These are phyloP conservation scores for Neodiprion virginianus DNA, from an alignment of 1,140 invertebrate species.

Conservation along the genomic window DNA sequence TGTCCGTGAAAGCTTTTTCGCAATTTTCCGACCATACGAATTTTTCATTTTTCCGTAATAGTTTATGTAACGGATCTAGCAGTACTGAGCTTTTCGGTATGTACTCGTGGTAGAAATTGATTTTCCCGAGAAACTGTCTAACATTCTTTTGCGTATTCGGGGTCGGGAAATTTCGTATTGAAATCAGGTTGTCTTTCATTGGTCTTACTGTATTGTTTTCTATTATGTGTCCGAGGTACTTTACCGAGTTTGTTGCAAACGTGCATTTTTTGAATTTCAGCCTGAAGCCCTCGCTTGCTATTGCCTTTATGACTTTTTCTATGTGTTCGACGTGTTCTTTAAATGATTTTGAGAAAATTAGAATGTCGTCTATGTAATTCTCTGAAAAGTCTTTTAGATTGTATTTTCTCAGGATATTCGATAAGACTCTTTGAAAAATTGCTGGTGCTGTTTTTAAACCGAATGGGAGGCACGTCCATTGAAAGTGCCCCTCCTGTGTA, in stretches of 20 bases:
- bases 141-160: conserved; percentile 29
- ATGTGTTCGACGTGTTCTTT: conserved; percentile 24
- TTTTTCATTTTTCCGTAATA: conserved; percentile 34
- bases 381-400: conserved; percentile 26
- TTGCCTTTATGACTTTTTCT: conserved; percentile 31
- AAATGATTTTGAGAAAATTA: conserved; percentile 33
- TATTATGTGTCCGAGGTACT: conserved; percentile 39
- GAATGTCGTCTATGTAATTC: conserved; percentile 27
- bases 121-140: conserved; percentile 33
- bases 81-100: conserved; percentile 30
- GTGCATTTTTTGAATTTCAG: conserved; percentile 23
- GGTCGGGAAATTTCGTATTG: conserved; percentile 32
- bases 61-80: conserved; percentile 33
- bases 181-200: conserved; percentile 34
- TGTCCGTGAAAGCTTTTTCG: conserved; percentile 14
- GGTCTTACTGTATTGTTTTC: conserved; percentile 33
- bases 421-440: conserved; percentile 37
- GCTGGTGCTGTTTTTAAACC: conserved; percentile 31
- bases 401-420: conserved; percentile 26
- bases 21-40: conserved; percentile 28
- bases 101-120: too few relatives aligned
- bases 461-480: conserved; percentile 36
- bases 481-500: conserved; percentile 31
- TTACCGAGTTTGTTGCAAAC: conserved; percentile 32
- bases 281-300: conserved; percentile 17